Evolutionary conservation across 2,888 invertebrate genomes (phyloP).

Genomic region (Mesoligia furuncula): DNA sequence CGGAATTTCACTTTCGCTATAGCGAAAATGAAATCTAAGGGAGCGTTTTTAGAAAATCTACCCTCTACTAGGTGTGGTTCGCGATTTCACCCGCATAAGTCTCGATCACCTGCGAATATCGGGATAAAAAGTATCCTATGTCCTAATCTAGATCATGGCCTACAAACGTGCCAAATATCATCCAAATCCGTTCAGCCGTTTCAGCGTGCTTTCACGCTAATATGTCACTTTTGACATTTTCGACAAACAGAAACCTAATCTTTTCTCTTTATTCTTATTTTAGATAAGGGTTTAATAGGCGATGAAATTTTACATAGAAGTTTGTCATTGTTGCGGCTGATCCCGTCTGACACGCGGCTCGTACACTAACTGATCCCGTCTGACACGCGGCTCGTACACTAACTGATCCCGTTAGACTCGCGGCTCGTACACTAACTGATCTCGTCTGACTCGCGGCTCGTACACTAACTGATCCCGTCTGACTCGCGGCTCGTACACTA

Average conservation of each 20-base stretch:
- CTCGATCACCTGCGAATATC: neutral
- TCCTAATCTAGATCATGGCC: neutral
- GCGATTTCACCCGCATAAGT: neutral
- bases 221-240: neutral
- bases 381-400: neutral
- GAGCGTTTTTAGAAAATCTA: neutral
- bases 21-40: neutral
- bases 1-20: too few relatives aligned
- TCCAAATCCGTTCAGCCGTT: neutral
- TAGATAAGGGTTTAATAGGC: neutral
- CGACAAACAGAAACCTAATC: neutral
- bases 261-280: neutral
- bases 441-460: neutral
- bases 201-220: neutral
- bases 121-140: neutral
- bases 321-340: neutral
- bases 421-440: neutral
- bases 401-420: neutral
- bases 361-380: neutral
- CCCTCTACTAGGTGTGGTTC: neutral
- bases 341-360: neutral
- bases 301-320: neutral
- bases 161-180: neutral
- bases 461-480: neutral
- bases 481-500: neutral